Base-by-base conservation (phyloP, 2,797 vertebrate genomes). In the Denticeps clupeoides region DNA sequence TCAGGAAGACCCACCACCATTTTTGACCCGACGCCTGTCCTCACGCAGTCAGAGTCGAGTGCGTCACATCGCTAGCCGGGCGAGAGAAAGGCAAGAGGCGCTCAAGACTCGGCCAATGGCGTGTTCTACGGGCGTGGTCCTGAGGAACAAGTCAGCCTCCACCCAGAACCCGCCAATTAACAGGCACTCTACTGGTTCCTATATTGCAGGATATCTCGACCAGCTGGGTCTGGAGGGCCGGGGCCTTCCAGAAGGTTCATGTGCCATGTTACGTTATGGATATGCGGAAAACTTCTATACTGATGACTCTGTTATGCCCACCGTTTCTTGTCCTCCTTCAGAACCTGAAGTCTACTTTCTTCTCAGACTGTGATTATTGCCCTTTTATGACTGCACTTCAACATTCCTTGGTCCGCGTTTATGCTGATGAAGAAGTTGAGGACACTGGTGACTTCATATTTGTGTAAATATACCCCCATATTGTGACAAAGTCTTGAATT, bases 271-370 rank as follows among this genome's bases (percentile, higher is more conserved):
- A 46, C 76, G 16, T 18, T 70, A 73, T 1, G 70, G 84, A 61
- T 71, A 78, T 29, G 55, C 68, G 0, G 89, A 94, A 67, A 73
- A 12, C 2, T 72, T 75, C 51, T 80, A 71, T 16, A 53, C 71
- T 0, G 82, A 76, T 10, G 57, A 73, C 41, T 75, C 86, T 8
- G 62, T 81, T 26, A 66, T 83, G 59, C 74, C 64, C 51, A 64
- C 70, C 46, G 77, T 89, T 19, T 69, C 56, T 7, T 56, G 64
- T 5, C 74, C 75, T 2, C 66, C 69, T 0, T 90, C 90, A 25
- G 89, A 96, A 61, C 90, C 95, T 4, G 93, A 99, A 69, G 82
- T 99, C 16, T 99, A 97, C 75, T 99, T 99, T 66, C 79, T 99
- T 58, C 83, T 99, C 41, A 73, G 95, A 76, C 80, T 99, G 56